Base-by-base conservation (phyloP, 2,888 invertebrate species). In the Epirrhoe tristata region DNA sequence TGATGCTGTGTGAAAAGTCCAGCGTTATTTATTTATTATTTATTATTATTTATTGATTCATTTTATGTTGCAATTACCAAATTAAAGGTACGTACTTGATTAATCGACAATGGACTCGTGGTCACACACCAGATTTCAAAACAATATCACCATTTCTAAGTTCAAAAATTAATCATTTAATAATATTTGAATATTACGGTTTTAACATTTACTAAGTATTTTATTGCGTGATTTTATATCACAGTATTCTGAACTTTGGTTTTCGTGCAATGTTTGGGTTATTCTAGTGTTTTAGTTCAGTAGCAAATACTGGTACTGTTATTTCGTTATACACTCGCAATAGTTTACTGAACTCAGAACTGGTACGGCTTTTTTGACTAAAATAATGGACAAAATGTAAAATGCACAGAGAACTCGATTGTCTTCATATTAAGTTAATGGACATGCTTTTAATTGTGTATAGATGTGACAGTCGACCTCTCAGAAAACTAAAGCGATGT, bases 221-320 rank as follows among this genome's bases (percentile, higher is more conserved):
- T n/a, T 24, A 43, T 24, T 10, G 43, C 53, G 31, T 61, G n/a
- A 48, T 61, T 62, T 62, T 3, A 36, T 34, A 56, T 36, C 50
- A 32, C 34, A 55, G 36, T 62, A 16, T 16, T 48, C 48, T 6
- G 16, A 16, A 14, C 16, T 48, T 46, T 48, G 48, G 48, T 48
- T 48, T 16, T 48, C 48, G 14, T 7, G 16, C 6, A 6, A 14
- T 48, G 39, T 48, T 16, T 48, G 7, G 2, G 16, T 16, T 48
- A 14, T 48, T 48, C 16, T 1, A 48, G 16, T 48, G 14, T 12
- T 48, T 46, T 5, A 46, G 46, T 46, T n/a, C 1, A 46, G 46
- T 46, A 46, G 5, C 5, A 4, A 46, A n/a, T 46, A 46, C 36
- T 8, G 14, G 1, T n/a, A 0, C n/a, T n/a, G 4, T 3, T 46